A percentile compares a stretch with the other conserved stretches of the same genome.
phyloP scores from a whole-genome alignment of 2,113 vertebrate genomes.

The Centrocercus urophasianus region DNA sequence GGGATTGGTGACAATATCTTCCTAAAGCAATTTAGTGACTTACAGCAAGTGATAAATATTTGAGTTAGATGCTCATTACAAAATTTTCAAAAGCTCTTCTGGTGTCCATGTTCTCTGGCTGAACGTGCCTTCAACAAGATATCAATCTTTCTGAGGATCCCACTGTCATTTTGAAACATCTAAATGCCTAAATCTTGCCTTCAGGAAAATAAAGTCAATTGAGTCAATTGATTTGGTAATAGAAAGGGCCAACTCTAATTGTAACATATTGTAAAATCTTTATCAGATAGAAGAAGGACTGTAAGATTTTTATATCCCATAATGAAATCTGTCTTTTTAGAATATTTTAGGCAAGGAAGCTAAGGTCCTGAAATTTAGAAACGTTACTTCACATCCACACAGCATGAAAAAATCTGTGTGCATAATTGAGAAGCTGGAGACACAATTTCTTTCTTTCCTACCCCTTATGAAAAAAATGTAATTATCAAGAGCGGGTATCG shows the following conservation, averaged over 20 bases:
- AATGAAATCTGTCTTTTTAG: not conserved
- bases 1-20: not conserved
- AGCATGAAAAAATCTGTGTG: not conserved
- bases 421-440: not conserved
- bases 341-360: slow-evolving; percentile 5
- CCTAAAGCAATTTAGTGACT: not conserved
- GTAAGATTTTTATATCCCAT: not conserved
- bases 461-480: not conserved
- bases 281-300: not conserved
- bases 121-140: not conserved
- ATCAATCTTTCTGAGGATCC: not conserved
- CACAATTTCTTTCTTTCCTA: not conserved
- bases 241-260: not conserved
- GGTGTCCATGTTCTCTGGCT: not conserved
- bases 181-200: not conserved
- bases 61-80: not conserved
- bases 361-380: not conserved
- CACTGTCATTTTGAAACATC: not conserved
- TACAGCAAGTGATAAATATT: not conserved
- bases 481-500: not conserved
- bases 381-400: not conserved
- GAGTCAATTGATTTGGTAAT: not conserved
- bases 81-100: not conserved
- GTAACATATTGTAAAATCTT: not conserved
- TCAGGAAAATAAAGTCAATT: not conserved